These are phyloP conservation scores for Anseranas semipalmata DNA, from an alignment of 2,113 vertebrate genomes.

Conservation along the genomic window DNA sequence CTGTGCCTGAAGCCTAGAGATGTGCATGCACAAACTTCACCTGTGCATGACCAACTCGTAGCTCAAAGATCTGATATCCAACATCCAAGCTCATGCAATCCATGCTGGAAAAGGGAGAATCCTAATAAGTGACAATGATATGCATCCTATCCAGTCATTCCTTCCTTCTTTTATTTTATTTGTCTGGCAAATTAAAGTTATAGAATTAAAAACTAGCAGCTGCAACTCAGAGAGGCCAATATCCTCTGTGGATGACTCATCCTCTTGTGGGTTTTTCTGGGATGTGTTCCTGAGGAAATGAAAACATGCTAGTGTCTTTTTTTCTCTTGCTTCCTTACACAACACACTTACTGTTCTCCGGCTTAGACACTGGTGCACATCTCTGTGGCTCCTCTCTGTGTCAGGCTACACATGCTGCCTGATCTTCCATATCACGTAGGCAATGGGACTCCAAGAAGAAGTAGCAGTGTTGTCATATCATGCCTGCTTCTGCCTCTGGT, in stretches of 20 bases:
- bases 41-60: background rate
- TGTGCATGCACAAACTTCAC: background rate
- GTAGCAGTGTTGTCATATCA: background rate
- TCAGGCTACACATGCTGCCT: background rate
- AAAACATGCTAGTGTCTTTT: background rate
- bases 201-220: conserved; percentile 15
- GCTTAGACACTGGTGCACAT: background rate
- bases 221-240: background rate
- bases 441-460: background rate
- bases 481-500: background rate
- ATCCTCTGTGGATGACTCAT: conserved; percentile 20
- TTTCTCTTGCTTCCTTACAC: background rate
- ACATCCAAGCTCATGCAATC: background rate
- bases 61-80: background rate
- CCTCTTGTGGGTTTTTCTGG: background rate
- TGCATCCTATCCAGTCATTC: background rate
- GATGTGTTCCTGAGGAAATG: conserved; percentile 38
- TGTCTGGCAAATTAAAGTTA: background rate
- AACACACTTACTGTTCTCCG: background rate
- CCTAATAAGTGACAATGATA: background rate
- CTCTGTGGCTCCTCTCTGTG: background rate
- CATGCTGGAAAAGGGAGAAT: background rate
- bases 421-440: background rate
- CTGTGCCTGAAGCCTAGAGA: background rate
- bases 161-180: background rate